Percentiles rank a stretch among this genome's conserved stretches.
Conservation (phyloP, 2,113 vertebrate genomes). For the Pseudopodoces humilis region DNA sequence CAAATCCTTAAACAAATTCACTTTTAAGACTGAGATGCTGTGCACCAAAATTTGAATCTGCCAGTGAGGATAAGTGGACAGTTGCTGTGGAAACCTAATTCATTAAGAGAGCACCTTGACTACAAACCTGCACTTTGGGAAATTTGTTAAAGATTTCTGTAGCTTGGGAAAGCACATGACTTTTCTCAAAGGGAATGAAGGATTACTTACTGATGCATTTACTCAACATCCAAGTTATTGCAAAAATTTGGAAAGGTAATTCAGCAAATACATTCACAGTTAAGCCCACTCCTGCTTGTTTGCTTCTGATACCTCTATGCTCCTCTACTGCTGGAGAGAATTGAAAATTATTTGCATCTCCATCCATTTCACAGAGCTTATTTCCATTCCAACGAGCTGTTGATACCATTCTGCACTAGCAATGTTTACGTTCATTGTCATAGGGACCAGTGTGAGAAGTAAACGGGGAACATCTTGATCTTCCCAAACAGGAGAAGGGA, state of each 20-base stretch:
- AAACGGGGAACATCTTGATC: not conserved
- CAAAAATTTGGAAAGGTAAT: not conserved
- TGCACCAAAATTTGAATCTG: not conserved
- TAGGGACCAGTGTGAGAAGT: not conserved
- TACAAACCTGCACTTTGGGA: not conserved
- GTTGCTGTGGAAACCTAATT: not conserved
- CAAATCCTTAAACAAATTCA: not conserved
- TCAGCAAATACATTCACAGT: not conserved
- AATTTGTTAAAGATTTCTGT: not conserved
- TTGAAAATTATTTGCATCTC: constrained; percentile 40
- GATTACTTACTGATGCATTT: not conserved
- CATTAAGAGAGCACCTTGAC: not conserved
- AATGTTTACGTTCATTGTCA: not conserved
- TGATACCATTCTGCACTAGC: not conserved
- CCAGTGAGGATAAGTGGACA: not conserved
- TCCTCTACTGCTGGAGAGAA: not conserved
- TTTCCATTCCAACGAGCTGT: not conserved
- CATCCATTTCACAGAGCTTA: not conserved
- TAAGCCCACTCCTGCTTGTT: not conserved
- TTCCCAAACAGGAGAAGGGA: not conserved
- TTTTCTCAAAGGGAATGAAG: not conserved
- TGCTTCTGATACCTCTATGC: not conserved
- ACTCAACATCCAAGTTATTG: not conserved
- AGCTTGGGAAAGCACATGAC: not conserved
- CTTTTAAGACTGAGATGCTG: not conserved